These are phyloP conservation scores for Andrena cerasifolii DNA, from an alignment of 1,140 invertebrate species.

Conservation along the genomic window DNA sequence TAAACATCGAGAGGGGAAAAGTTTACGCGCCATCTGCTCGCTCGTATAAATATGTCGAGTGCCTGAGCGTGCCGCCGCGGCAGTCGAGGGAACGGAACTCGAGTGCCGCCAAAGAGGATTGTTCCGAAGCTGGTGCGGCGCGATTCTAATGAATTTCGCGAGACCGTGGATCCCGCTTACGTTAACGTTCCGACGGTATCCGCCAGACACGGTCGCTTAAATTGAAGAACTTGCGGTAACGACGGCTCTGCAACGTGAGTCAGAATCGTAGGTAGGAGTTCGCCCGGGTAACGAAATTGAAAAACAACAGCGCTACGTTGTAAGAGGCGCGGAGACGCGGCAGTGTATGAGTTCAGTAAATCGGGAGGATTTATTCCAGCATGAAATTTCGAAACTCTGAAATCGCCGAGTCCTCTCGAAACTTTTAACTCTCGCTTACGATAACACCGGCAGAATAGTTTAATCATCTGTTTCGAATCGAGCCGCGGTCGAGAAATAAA, in stretches of 20 bases:
- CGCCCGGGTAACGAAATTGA: no score
- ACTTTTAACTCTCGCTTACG: no score
- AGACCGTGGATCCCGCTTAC: background rate
- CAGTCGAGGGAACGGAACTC: background rate
- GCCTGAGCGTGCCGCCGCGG: background rate
- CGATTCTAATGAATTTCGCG: slow-evolving; percentile 35
- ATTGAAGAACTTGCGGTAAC: background rate
- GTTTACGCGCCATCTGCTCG: slow-evolving; percentile 36
- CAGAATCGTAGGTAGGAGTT: background rate
- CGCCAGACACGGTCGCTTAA: background rate
- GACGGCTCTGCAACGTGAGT: background rate
- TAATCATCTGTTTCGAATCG: no score
- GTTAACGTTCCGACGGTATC: background rate
- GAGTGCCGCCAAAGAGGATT: slow-evolving; percentile 3
- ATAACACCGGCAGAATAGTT: no score
- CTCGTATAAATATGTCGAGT: slow-evolving; percentile 13
- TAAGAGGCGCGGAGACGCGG: no score
- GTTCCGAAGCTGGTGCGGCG: slow-evolving; percentile 2
- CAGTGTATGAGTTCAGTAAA: no score
- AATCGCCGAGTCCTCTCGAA: no score
- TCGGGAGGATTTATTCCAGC: no score
- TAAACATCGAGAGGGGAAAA: slow-evolving; percentile 15
- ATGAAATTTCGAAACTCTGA: no score
- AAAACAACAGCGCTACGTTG: no score
- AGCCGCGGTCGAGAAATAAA: background rate